phyloP scores from a whole-genome alignment of 2,888 invertebrate genomes.

The Rhamnusium bicolor region DNA sequence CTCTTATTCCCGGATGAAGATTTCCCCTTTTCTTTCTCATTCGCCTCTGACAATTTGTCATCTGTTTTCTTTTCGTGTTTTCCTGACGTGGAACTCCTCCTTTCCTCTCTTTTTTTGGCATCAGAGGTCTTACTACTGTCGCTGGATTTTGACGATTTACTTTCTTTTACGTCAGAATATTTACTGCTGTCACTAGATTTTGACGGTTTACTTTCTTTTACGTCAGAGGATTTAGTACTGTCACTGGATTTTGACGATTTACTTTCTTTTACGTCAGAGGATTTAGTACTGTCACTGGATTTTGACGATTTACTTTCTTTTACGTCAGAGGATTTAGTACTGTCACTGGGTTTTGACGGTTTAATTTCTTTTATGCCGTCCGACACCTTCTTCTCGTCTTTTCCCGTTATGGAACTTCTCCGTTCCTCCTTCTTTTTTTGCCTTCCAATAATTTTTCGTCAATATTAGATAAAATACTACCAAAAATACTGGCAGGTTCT shows the following conservation, averaged over 20 bases:
- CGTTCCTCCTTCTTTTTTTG: slow-evolving; percentile 51
- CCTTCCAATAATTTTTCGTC: slow-evolving; percentile 56
- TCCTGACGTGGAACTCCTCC: slow-evolving; percentile 7
- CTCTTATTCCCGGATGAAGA: slow-evolving; percentile 20
- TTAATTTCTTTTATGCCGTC: slow-evolving; percentile 25
- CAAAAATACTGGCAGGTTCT: slow-evolving; percentile 57
- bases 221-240: neutral
- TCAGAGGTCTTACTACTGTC: neutral
- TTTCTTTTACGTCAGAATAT: neutral
- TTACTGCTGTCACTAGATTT: slow-evolving; percentile 16
- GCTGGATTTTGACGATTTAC: neutral
- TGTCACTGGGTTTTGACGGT: slow-evolving; percentile 19
- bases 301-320: neutral
- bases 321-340: neutral
- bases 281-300: slow-evolving; percentile 11
- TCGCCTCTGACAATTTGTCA: slow-evolving; percentile 28
- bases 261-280: neutral
- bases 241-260: slow-evolving; percentile 12
- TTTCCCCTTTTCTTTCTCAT: slow-evolving; percentile 5
- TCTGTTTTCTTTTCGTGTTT: neutral
- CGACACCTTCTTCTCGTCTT: slow-evolving; percentile 24
- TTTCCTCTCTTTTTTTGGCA: slow-evolving; percentile 27
- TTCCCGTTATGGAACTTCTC: slow-evolving; percentile 28
- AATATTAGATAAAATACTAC: slow-evolving; percentile 57
- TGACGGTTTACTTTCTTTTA: neutral